Conservation (phyloP, 2,888 invertebrate species). For the Zhuqinia jingwanae region DNA sequence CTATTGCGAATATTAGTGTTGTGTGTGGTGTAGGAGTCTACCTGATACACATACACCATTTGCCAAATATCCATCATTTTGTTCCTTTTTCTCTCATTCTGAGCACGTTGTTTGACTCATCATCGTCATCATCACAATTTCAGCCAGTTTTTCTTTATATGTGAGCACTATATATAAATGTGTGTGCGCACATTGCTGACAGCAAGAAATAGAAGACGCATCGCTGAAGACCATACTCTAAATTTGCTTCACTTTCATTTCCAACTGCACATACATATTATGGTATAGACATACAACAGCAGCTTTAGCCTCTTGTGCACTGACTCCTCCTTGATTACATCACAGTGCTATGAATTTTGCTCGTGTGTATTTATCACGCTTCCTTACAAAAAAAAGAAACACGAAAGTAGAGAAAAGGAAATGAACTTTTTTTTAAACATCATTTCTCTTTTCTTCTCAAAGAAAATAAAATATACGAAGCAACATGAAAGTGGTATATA, state of each 20-base stretch:
- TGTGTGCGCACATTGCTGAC: slow-evolving; percentile 5
- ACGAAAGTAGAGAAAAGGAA: slow-evolving; percentile 30
- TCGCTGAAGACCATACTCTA: background rate
- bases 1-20: too few relatives aligned
- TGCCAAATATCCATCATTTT: slow-evolving; percentile 5
- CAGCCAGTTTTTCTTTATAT: slow-evolving; percentile 25
- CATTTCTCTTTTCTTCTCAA: slow-evolving; percentile 15
- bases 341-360: slow-evolving; percentile 38
- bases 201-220: slow-evolving; percentile 7
- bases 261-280: background rate
- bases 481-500: background rate
- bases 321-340: slow-evolving; percentile 36
- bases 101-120: slow-evolving; percentile 40
- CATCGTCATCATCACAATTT: slow-evolving; percentile 34
- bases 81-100: slow-evolving; percentile 18
- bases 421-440: slow-evolving; percentile 42
- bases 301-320: background rate
- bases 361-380: slow-evolving; percentile 31
- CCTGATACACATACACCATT: too few relatives aligned
- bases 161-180: background rate
- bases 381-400: slow-evolving; percentile 21
- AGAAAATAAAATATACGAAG: too few relatives aligned
- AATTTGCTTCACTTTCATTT: slow-evolving; percentile 15
- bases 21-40: too few relatives aligned
- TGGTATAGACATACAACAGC: too few relatives aligned